Evolutionary conservation across 1,140 invertebrate genomes (phyloP).

Genomic region (Arion vulgaris): DNA sequence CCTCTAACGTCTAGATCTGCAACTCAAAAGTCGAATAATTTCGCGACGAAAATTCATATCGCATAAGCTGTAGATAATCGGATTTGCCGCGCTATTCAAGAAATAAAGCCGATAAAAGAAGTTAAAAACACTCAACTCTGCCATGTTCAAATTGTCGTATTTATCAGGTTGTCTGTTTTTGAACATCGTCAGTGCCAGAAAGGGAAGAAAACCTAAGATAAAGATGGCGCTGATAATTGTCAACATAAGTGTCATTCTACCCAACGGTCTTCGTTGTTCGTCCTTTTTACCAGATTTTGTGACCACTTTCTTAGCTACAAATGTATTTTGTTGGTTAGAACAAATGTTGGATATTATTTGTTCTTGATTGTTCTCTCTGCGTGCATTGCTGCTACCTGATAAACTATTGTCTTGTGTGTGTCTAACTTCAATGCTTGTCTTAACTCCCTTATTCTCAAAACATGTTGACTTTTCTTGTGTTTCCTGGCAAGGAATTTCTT

Average conservation of each 20-base stretch:
- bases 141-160: constrained; percentile 38
- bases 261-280: neutral
- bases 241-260: constrained; percentile 49
- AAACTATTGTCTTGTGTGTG: no score
- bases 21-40: constrained; percentile 14
- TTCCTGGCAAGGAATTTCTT: no score
- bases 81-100: constrained; percentile 57
- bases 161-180: constrained; percentile 41
- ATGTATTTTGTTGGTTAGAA: neutral
- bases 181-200: constrained; percentile 47
- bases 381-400: neutral
- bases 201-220: constrained; percentile 53
- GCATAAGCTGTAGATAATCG: constrained; percentile 56
- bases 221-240: constrained; percentile 52
- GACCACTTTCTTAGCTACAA: neutral
- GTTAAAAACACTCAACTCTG: constrained; percentile 22
- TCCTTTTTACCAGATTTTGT: neutral
- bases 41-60: constrained; percentile 49
- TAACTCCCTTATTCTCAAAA: no score
- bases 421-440: no score
- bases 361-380: neutral
- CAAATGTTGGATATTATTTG: neutral
- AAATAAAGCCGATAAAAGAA: constrained; percentile 52
- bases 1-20: no score
- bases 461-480: no score